A percentile compares a stretch with the other conserved stretches of the same genome.
Evolutionary conservation across 2,113 vertebrate species (phyloP).

Genomic region (Strigops habroptila): DNA sequence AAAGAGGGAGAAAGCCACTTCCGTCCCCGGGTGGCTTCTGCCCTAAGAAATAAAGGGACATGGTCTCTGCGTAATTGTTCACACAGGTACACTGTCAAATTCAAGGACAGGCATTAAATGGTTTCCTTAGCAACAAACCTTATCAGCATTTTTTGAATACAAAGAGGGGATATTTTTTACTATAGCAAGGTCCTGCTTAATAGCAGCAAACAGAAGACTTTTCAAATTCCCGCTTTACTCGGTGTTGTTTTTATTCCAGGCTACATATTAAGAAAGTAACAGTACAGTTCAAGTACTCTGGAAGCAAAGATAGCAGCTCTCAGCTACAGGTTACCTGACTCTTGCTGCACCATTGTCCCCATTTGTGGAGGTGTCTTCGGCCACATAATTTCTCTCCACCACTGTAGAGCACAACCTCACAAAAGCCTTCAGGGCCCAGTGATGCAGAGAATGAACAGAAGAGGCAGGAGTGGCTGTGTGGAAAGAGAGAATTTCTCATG

Average conservation of each 20-base stretch:
- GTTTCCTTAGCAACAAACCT: constrained; percentile 20
- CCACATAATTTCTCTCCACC: not conserved
- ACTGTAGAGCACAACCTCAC: not conserved
- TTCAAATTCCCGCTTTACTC: not conserved
- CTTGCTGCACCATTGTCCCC: not conserved
- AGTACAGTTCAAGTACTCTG: not conserved
- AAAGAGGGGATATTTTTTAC: not conserved
- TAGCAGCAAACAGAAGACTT: not conserved
- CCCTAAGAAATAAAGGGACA: not conserved
- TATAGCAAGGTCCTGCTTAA: not conserved
- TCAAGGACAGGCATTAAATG: not conserved
- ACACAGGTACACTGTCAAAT: not conserved
- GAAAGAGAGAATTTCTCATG: not conserved
- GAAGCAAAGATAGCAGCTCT: not conserved
- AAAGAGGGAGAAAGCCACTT: not conserved
- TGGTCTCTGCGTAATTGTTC: not conserved
- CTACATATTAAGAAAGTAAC: not conserved
- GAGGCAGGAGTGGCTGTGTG: not conserved
- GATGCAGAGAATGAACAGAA: not conserved
- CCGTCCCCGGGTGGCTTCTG: not conserved
- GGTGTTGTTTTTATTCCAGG: not conserved
- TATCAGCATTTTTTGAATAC: not conserved
- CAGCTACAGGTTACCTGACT: not conserved
- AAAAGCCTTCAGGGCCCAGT: not conserved
- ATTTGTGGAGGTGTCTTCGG: not conserved